These are phyloP conservation scores for Alosa alosa DNA, from an alignment of 2,113 vertebrate species.

Conservation along the genomic window DNA sequence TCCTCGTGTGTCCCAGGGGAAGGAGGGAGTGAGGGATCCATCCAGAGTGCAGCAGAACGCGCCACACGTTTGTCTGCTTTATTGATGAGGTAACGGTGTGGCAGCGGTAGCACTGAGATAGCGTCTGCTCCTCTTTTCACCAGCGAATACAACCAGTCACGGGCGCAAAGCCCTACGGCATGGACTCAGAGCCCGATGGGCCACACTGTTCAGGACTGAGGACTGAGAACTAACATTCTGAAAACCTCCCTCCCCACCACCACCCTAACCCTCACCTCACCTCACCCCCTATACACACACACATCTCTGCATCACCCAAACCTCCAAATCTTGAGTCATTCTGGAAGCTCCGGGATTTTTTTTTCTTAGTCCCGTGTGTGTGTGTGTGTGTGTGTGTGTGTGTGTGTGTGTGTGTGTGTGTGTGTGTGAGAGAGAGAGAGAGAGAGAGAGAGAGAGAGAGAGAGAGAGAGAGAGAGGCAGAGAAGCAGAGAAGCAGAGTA, in stretches of 20 bases:
- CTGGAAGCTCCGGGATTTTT: too few species aligned
- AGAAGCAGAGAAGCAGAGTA: neutral
- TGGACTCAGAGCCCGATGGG: neutral
- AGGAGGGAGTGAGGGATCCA: neutral
- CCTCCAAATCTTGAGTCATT: too few species aligned
- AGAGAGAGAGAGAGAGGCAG: neutral
- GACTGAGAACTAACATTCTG: too few species aligned
- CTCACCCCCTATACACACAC: too few species aligned
- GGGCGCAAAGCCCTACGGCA: neutral
- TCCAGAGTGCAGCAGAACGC: neutral
- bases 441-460: neutral
- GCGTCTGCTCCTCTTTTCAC: conserved; percentile 30
- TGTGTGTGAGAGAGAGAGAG: too few species aligned
- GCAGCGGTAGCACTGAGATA: conserved; percentile 30
- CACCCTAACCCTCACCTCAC: too few species aligned
- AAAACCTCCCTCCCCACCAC: too few species aligned
- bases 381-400: too few species aligned
- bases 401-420: neutral
- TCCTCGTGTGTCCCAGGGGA: neutral
- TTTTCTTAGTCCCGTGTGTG: too few species aligned
- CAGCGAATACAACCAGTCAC: conserved; percentile 16
- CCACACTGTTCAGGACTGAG: neutral
- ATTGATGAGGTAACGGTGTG: conserved; percentile 31
- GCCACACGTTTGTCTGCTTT: conserved; percentile 16
- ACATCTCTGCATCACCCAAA: too few species aligned